A percentile compares a stretch with the other conserved stretches of the same genome.
phyloP scores from a whole-genome alignment of 2,113 vertebrate genomes.

The Gymnobelideus leadbeateri region DNA sequence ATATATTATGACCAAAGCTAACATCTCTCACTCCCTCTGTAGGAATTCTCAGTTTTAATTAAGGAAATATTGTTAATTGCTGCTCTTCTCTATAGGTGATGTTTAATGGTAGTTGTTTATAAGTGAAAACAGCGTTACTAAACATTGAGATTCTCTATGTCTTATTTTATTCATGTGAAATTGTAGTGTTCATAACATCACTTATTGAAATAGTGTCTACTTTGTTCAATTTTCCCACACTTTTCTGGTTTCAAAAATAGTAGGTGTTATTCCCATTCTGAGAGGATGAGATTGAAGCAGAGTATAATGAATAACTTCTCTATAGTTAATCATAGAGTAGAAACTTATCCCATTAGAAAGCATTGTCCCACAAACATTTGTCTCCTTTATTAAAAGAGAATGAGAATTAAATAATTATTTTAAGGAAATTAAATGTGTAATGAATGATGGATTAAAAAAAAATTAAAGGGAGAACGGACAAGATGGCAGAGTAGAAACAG shows the following conservation, averaged over 20 bases:
- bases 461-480: too few species aligned
- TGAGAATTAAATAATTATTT: slow-evolving; percentile 6
- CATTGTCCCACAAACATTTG: not conserved
- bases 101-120: not conserved
- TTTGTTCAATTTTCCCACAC: not conserved
- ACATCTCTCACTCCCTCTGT: not conserved
- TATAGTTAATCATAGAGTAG: not conserved
- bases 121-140: not conserved
- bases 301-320: not conserved
- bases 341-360: not conserved
- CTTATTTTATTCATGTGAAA: not conserved
- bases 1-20: not conserved
- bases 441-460: not conserved
- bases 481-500: too few species aligned
- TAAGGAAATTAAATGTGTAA: not conserved
- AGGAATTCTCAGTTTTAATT: slow-evolving; percentile 8
- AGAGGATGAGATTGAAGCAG: slow-evolving; percentile 13
- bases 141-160: not conserved
- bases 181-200: not conserved
- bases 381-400: not conserved
- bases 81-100: slow-evolving; percentile 8
- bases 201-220: not conserved
- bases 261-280: not conserved
- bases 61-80: not conserved
- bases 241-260: not conserved